Base-by-base conservation (phyloP, 2,888 invertebrate species). In the Lordiphosa andalusiaca region DNA sequence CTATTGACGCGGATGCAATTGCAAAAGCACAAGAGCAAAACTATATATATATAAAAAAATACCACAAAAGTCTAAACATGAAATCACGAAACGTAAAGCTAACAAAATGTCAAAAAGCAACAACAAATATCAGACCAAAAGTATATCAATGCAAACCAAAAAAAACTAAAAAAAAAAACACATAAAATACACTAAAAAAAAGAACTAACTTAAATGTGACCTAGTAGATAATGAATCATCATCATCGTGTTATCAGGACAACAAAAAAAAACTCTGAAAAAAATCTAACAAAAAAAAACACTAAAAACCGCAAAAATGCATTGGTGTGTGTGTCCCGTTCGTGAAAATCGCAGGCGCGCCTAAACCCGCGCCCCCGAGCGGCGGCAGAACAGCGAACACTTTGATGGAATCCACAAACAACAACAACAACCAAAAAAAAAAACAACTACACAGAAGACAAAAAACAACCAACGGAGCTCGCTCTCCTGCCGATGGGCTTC, bases 301-400 rank as follows among this genome's bases (percentile, higher is more conserved):
- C 67, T 67, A 53, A 71, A 83, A 82, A 80, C 74, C 65, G 36
- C 73, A 77, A 82, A 30, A 70, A 62, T 84, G 83, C 85, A 84
- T 84, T 84, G 80, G 81, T 86, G 86, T 81, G 76, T 84, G 80
- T 80, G 85, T 86, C 85, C 86, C 86, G 85, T 86, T 86, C 85
- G 83, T 80, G 85, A 61, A 85, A 69, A 84, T 84, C 83, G 81
- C 86, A 73, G 77, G 67, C 77, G 67, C 71, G 71, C 61, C 77
- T 50, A 62, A 58, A 48, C 44, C 56, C 54, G 36, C 46, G 37
- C 50, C 47, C 35, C 42, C 21, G 35, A 35, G 47, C 33, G 9
- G 50, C 39, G 33, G 30, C 50, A 21, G 38, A 50, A 13, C 50
- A 39, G 39, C n/a, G 44, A 41, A 52, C 58, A 21, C 30, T 19